These are phyloP conservation scores for Zoanthus sociatus DNA, from an alignment of 92 coral and sea anemone species.

Conservation along the genomic window DNA sequence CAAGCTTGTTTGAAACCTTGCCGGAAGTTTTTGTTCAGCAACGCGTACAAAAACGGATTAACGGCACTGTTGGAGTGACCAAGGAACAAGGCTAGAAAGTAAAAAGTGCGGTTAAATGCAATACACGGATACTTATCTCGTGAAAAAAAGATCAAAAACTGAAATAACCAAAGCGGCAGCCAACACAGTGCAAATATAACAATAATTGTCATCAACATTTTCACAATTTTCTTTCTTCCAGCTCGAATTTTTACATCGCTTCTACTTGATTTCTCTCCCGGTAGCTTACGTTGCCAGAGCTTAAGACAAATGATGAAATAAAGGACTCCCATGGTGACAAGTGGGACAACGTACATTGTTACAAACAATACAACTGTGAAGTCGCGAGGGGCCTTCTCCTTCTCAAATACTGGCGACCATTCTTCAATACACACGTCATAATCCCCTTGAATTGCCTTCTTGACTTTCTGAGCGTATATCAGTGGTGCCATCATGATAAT, in stretches of 20 bases:
- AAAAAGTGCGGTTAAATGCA: conserved; percentile 58
- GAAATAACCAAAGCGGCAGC: conserved; percentile 80
- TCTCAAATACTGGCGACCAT: conserved; percentile 79
- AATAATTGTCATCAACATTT: conserved; percentile 80
- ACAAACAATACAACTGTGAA: conserved; percentile 80
- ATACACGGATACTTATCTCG: conserved; percentile 63
- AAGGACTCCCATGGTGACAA: conserved; percentile 74
- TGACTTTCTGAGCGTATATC: conserved; percentile 76
- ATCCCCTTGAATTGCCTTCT: conserved; percentile 31
- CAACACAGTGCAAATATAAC: conserved; percentile 77
- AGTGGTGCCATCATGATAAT: conserved; percentile 79
- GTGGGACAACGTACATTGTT: conserved; percentile 71
- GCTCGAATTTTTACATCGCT: conserved; percentile 59
- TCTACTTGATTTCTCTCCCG: conserved; percentile 70
- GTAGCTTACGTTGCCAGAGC: conserved; percentile 74
- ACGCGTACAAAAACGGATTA: conserved; percentile 80
- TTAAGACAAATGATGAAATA: conserved; percentile 74
- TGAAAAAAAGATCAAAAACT: conserved; percentile 73
- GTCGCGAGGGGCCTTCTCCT: conserved; percentile 66
- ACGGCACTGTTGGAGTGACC: conserved; percentile 87
- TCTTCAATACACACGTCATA: conserved; percentile 74
- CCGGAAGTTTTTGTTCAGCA: conserved; percentile 80
- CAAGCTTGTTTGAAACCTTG: conserved; percentile 82
- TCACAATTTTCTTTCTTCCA: conserved; percentile 75
- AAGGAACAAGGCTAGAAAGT: conserved; percentile 74